Evolutionary conservation across 1,140 invertebrate species (phyloP).

Genomic region (Panonychus citri): DNA sequence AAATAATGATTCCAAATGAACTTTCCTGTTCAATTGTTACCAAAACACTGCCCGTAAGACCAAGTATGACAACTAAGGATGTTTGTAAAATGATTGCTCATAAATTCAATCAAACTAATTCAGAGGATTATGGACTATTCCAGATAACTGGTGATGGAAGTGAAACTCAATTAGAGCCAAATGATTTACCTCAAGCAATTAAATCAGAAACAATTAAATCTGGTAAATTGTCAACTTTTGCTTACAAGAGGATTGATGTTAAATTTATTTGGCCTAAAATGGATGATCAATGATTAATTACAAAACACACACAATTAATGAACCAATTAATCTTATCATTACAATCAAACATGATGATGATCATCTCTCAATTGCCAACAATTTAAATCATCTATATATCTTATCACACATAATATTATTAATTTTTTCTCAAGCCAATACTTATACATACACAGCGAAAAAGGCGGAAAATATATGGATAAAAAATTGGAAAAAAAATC

Average conservation of each 20-base stretch:
- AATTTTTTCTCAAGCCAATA: no score
- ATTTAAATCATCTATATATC: no score
- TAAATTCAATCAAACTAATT: constrained; percentile 76
- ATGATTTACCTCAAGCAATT: constrained; percentile 68
- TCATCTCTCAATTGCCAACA: no score
- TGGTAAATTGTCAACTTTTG: constrained; percentile 61
- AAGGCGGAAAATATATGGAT: no score
- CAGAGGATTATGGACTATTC: constrained; percentile 84
- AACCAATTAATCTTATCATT: no score
- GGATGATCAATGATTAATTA: no score
- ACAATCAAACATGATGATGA: no score
- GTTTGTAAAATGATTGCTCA: constrained; percentile 77
- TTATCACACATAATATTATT: no score
- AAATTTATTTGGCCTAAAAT: constrained; percentile 44
- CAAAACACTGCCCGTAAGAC: constrained; percentile 64
- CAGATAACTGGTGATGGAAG: constrained; percentile 56
- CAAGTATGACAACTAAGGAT: constrained; percentile 70
- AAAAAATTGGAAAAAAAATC: no score
- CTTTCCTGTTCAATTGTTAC: constrained; percentile 66
- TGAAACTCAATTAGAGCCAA: constrained; percentile 66
- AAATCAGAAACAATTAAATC: constrained; percentile 36
- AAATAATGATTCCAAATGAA: constrained; percentile 75
- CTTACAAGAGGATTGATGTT: constrained; percentile 78
- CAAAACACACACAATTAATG: no score
- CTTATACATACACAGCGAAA: no score